Evolutionary conservation across 2,113 vertebrate genomes (phyloP).

Genomic region (Lepus timidus): DNA sequence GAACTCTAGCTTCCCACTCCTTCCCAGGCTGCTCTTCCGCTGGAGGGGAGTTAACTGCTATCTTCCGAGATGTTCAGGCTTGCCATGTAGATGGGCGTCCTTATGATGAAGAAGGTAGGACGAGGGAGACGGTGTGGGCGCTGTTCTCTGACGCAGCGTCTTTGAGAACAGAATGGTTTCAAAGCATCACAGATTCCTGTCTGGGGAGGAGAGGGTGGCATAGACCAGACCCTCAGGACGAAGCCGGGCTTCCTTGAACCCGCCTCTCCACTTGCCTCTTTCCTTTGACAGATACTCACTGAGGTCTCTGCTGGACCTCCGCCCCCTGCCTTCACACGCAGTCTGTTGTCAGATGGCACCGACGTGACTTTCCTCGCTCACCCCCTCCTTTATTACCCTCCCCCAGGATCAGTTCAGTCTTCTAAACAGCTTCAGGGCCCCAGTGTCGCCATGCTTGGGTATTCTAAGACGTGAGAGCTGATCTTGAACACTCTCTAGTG

Average conservation of each 20-base stretch:
- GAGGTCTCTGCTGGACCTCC: neutral
- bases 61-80: neutral
- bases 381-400: neutral
- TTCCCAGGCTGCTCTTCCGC: neutral
- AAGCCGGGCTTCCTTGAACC: neutral
- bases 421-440: neutral
- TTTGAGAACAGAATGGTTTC: neutral
- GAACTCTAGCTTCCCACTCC: neutral
- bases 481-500: neutral
- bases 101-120: neutral
- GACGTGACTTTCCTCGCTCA: neutral
- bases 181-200: neutral
- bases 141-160: neutral
- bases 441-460: neutral
- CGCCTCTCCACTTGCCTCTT: constrained; percentile 22
- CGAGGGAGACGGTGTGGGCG: neutral
- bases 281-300: neutral
- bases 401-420: neutral
- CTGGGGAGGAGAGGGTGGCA: neutral
- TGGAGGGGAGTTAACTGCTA: neutral
- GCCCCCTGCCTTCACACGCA: neutral
- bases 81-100: neutral
- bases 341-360: neutral
- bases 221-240: neutral
- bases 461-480: neutral